These are phyloP conservation scores for Hypothenemus hampei DNA, from an alignment of 1,140 invertebrate species.

Conservation along the genomic window DNA sequence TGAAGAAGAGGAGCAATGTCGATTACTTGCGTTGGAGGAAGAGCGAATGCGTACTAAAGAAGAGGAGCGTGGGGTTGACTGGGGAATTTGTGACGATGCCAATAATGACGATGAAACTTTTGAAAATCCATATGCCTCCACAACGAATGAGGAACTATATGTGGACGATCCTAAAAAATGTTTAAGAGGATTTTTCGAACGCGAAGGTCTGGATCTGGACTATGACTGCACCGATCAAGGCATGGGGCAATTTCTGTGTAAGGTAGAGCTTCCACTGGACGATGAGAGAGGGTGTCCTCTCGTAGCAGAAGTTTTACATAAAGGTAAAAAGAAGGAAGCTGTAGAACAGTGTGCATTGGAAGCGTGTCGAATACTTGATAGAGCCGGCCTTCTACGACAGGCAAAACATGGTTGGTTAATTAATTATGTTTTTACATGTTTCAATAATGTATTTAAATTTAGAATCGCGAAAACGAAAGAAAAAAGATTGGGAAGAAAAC, in stretches of 20 bases:
- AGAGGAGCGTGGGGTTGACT: slow-evolving; percentile 73
- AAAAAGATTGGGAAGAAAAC: slow-evolving; percentile 78
- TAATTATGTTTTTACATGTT: slow-evolving; percentile 3
- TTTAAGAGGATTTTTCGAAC: slow-evolving; percentile 88
- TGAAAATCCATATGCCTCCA: slow-evolving; percentile 78
- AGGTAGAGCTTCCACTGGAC: slow-evolving; percentile 72
- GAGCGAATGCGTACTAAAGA: slow-evolving; percentile 50
- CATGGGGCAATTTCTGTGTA: slow-evolving; percentile 69
- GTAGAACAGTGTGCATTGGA: slow-evolving; percentile 90
- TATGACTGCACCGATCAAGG: slow-evolving; percentile 80
- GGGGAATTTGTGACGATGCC: slow-evolving; percentile 92
- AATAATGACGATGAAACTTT: slow-evolving; percentile 76
- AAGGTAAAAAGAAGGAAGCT: slow-evolving; percentile 92
- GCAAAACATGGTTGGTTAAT: slow-evolving; percentile 64
- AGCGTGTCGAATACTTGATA: slow-evolving; percentile 87
- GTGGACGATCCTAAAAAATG: slow-evolving; percentile 95
- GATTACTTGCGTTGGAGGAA: slow-evolving; percentile 50
- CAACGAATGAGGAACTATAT: slow-evolving; percentile 81
- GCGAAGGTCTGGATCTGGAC: slow-evolving; percentile 82
- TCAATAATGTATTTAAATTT: slow-evolving; percentile 21
- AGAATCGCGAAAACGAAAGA: slow-evolving; percentile 65
- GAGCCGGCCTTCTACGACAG: slow-evolving; percentile 71
- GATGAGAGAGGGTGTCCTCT: slow-evolving; percentile 66
- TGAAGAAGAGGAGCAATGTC: slow-evolving; percentile 49
- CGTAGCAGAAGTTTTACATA: slow-evolving; percentile 77